These are phyloP conservation scores for Rhagoletis zephyria DNA, from an alignment of 1,140 invertebrate species.

Conservation along the genomic window DNA sequence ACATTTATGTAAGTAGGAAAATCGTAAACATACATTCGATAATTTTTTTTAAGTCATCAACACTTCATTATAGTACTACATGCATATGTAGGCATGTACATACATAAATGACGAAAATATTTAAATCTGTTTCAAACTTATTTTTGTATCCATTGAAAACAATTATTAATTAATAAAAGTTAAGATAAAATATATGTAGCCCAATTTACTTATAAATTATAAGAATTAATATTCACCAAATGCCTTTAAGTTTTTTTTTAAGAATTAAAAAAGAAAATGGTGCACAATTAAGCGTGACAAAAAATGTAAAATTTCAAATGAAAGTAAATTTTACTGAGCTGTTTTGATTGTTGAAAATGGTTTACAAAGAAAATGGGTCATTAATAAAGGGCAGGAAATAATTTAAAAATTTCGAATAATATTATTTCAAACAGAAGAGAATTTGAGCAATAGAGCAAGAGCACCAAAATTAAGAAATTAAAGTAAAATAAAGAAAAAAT, in stretches of 20 bases:
- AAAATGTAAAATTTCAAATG: background rate
- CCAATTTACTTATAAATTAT: constrained; percentile 57
- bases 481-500: background rate
- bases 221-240: constrained; percentile 63
- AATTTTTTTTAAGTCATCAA: too few relatives aligned
- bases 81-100: too few relatives aligned
- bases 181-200: constrained; percentile 26
- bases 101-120: background rate
- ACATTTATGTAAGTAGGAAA: too few relatives aligned
- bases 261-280: constrained; percentile 3
- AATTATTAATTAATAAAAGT: constrained; percentile 29
- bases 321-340: background rate
- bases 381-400: background rate
- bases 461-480: background rate
- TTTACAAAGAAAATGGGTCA: background rate
- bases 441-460: background rate
- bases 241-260: constrained; percentile 70
- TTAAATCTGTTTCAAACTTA: background rate
- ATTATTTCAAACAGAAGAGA: background rate
- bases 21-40: too few relatives aligned
- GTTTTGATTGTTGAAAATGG: constrained; percentile 19
- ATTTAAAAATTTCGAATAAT: background rate
- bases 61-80: too few relatives aligned
- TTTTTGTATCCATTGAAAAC: background rate
- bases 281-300: background rate